These are phyloP conservation scores for Malurus melanocephalus DNA, from an alignment of 2,113 vertebrate species.

Conservation along the genomic window DNA sequence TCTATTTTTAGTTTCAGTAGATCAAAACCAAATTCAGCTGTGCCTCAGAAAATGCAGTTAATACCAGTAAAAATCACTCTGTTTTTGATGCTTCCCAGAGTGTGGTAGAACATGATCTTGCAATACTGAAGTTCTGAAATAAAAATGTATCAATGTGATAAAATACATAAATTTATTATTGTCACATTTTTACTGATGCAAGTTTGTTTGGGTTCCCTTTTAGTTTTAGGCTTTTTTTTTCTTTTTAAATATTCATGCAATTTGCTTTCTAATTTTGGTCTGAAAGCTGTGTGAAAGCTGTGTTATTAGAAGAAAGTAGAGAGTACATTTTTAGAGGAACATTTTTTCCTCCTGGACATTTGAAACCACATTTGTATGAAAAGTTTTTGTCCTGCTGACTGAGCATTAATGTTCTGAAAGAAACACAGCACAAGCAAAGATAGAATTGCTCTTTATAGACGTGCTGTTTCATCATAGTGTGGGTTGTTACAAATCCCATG, in stretches of 20 bases:
- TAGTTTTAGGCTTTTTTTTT: neutral
- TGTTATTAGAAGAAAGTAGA: neutral
- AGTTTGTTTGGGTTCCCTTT: neutral
- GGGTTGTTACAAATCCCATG: neutral
- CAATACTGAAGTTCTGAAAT: neutral
- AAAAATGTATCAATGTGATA: neutral
- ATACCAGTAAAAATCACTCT: neutral
- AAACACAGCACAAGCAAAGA: neutral
- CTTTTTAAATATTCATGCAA: neutral
- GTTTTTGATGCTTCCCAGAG: neutral
- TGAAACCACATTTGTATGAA: neutral
- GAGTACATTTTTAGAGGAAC: neutral
- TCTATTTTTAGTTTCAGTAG: neutral
- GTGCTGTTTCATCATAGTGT: neutral
- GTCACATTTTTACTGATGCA: neutral
- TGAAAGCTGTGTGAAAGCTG: neutral
- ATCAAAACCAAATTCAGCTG: neutral
- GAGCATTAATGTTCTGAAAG: neutral
- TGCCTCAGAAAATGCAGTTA: neutral
- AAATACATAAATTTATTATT: neutral
- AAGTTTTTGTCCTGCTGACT: neutral
- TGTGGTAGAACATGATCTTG: neutral
- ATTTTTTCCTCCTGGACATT: neutral
- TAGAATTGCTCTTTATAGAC: neutral
- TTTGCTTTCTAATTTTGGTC: neutral